phyloP scores from a whole-genome alignment of 2,888 invertebrate genomes.

The Lysandra bellargus region DNA sequence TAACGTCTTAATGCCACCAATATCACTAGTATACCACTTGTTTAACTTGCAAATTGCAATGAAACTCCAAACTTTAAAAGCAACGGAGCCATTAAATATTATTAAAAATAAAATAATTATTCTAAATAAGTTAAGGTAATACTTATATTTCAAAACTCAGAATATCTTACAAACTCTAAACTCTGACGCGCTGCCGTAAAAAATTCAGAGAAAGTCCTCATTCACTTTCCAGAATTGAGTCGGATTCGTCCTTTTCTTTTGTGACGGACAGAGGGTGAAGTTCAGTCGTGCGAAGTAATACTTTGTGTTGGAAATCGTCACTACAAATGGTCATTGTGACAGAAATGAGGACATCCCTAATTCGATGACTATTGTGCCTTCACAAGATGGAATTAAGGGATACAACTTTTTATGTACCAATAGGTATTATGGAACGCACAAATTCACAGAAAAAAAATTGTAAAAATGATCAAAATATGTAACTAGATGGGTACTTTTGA shows the following conservation, averaged over 20 bases:
- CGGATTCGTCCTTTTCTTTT: neutral
- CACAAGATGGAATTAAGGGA: neutral
- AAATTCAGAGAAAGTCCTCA: neutral
- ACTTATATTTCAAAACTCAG: neutral
- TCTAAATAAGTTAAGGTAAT: no score
- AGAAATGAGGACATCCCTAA: neutral
- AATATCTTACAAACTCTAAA: neutral
- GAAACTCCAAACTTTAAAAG: no score
- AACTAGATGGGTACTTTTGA: no score
- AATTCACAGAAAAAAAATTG: no score
- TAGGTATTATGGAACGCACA: no score
- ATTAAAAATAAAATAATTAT: no score
- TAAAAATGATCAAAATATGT: no score
- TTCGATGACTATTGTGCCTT: neutral
- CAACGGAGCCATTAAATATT: no score
- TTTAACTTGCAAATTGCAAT: no score
- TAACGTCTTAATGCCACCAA: no score
- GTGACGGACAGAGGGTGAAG: conserved; percentile 18
- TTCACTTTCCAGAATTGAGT: neutral
- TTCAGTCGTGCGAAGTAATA: conserved; percentile 14
- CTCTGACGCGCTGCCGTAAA: neutral
- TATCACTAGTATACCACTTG: no score
- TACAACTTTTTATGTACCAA: neutral
- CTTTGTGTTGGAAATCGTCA: neutral
- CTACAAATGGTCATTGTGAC: neutral